Evolutionary conservation across 2,113 vertebrate genomes (phyloP).

Genomic region (Pedetes capensis): DNA sequence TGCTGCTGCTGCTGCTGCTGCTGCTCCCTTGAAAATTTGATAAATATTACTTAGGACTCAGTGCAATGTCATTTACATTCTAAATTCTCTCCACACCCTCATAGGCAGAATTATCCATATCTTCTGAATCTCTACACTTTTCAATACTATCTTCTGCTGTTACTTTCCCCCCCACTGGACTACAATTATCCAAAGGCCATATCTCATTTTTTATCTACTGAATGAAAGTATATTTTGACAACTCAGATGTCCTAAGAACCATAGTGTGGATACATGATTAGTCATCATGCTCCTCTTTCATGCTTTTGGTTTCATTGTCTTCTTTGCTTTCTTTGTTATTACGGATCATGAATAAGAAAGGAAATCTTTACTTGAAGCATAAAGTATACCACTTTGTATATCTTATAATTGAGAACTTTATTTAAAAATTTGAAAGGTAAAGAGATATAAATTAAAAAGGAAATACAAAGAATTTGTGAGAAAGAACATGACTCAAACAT

Average conservation of each 20-base stretch:
- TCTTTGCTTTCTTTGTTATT: slow-evolving; percentile 3
- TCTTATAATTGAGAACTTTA: neutral
- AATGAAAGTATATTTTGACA: neutral
- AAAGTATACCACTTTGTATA: neutral
- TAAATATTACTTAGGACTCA: neutral
- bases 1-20: no score
- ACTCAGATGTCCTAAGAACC: neutral
- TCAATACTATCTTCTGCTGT: neutral
- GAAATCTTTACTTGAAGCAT: neutral
- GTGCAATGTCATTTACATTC: neutral
- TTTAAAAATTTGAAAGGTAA: slow-evolving; percentile 28
- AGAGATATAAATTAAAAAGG: neutral
- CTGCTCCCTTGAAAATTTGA: neutral
- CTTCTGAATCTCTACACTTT: neutral
- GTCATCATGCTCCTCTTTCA: neutral
- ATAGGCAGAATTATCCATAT: neutral
- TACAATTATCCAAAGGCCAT: neutral
- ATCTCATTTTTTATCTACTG: neutral
- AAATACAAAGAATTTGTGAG: neutral
- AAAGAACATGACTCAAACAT: neutral
- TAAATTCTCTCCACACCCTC: neutral
- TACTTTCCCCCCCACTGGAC: neutral
- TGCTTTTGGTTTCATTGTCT: neutral
- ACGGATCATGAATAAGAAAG: neutral
- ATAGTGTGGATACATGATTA: fast-evolving